Base-by-base conservation (phyloP, 2,888 invertebrate species). In the Zygaena filipendulae region DNA sequence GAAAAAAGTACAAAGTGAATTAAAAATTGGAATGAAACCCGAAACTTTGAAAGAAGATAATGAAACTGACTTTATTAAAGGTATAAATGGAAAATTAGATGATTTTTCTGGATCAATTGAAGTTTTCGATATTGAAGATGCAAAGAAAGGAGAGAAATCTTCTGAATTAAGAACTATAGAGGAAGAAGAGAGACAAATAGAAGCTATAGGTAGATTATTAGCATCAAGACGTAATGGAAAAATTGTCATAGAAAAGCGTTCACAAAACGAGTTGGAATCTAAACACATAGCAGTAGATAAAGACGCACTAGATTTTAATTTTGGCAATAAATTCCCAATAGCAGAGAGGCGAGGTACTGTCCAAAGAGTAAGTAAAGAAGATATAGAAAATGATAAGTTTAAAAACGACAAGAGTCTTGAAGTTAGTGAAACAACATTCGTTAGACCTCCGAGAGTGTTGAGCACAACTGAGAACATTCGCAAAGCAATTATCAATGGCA, bases 141-240 rank as follows among this genome's bases (percentile, higher is more conserved):
- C 57, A 0, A 68, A 64, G 30, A 48, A 43, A 39, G 56, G 54
- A 0, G 71, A 74, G 2, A 79, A 69, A 35, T 29, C 52, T 28
- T 42, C 69, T 0, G 60, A 75, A 40, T 40, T 67, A 2, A 81
- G 68, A 47, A 68, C 68, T 22, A 49, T 80, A 24, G 70, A 79
- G 44, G 79, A 80, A 0, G 81, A 81, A 49, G 81, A 80, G 28
- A 61, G 57, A 27, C 81, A 81, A 40, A 81, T 81, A 20, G 81
- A 81, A 48, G 80, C 70, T 13, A 75, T 81, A 12, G 81, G 81
- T 0, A 58, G 80, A 35, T 49, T 79, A 9, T 29, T 81, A 38
- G 77, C 77, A 2, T 61, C 70, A 0, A 58, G 63, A 28, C 56
- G 77, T 13, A 72, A 66, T 1, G 60, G 64, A 0, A 72, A 71